Evolutionary conservation across 92 coral and sea anemone species (phyloP).

Genomic region (Parazoanthus swiftii): DNA sequence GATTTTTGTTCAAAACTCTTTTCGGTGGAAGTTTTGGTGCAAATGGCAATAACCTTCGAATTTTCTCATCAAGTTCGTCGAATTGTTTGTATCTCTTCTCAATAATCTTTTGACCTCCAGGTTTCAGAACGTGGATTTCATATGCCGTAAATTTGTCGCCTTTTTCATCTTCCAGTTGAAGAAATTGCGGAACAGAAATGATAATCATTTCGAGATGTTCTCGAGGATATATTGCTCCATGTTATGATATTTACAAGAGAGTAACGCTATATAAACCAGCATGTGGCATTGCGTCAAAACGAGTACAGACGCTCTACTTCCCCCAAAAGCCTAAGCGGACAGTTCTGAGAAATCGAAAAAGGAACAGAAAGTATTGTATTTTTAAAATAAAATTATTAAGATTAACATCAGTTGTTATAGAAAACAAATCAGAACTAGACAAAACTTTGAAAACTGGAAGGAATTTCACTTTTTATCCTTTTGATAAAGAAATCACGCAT

Average conservation of each 20-base stretch:
- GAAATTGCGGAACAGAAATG: slow-evolving; percentile 80
- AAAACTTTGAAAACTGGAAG: not conserved
- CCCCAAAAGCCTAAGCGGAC: not conserved
- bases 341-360: not conserved
- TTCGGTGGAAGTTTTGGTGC: slow-evolving; percentile 75
- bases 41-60: slow-evolving; percentile 58
- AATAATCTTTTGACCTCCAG: slow-evolving; percentile 69
- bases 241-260: no score
- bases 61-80: slow-evolving; percentile 71
- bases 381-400: not conserved
- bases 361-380: no score
- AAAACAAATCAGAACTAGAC: not conserved
- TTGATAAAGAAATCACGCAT: no score
- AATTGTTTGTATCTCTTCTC: slow-evolving; percentile 83
- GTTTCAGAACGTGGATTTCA: slow-evolving; percentile 78
- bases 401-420: not conserved
- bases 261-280: no score
- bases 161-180: slow-evolving; percentile 62
- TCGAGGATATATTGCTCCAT: not conserved
- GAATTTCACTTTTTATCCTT: not conserved
- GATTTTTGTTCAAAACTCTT: slow-evolving; percentile 67
- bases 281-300: not conserved
- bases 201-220: slow-evolving; percentile 49
- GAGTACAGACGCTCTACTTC: not conserved
- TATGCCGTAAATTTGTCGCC: slow-evolving; percentile 74